Conservation (phyloP, 2,797 vertebrate species). For the Octomys mimax region DNA sequence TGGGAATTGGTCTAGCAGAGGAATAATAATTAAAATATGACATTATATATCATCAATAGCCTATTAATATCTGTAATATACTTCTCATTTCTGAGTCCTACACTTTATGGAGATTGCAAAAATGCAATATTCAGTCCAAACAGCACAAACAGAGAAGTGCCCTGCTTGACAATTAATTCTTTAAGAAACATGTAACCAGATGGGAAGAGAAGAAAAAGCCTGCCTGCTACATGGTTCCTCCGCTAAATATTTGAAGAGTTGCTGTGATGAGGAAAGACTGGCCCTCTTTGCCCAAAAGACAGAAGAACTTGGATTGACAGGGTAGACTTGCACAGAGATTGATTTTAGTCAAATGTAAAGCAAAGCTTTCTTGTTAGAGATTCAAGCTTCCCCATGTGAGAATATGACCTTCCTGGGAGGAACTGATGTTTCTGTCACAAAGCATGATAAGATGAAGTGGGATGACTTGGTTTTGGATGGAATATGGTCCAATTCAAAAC, state of each 20-base stretch:
- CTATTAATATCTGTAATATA: not conserved
- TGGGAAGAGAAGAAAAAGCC: not conserved
- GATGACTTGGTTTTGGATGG: not conserved
- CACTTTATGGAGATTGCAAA: slow-evolving; percentile 33
- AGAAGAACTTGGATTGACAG: not conserved
- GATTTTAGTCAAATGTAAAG: not conserved
- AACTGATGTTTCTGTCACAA: not conserved
- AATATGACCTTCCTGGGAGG: fast-evolving
- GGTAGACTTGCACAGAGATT: not conserved
- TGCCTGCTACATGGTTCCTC: not conserved
- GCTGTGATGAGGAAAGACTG: not conserved
- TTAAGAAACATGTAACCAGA: not conserved
- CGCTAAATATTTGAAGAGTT: not conserved
- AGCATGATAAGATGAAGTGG: not conserved
- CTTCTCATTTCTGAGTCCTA: not conserved
- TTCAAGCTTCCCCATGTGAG: fast-evolving
- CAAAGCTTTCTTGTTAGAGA: slow-evolving; percentile 4
- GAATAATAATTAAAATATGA: not conserved
- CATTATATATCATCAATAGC: not conserved
- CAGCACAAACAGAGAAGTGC: not conserved
- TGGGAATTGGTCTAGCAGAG: not conserved
- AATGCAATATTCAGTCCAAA: not conserved
- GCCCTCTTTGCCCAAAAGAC: not conserved
- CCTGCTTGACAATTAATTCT: not conserved
- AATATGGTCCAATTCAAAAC: not conserved